phyloP scores from a whole-genome alignment of 53 echinoderm and acorn worm genomes.

The Astropecten irregularis region DNA sequence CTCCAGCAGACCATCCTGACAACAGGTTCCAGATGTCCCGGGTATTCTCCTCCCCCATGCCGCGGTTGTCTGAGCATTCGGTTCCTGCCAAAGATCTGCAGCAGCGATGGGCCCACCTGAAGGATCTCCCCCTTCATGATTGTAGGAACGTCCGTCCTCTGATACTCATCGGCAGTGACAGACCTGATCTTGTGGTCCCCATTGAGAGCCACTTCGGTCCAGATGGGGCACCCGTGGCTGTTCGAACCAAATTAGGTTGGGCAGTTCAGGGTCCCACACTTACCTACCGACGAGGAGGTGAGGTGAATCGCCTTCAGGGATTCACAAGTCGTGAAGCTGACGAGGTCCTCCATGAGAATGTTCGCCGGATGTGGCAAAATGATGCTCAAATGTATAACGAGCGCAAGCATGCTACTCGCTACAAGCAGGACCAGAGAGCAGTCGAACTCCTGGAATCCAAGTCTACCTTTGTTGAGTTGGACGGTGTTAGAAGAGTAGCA shows the following conservation, averaged over 20 bases:
- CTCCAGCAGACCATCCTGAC: not conserved
- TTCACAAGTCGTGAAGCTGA: not conserved
- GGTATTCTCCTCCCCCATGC: not conserved
- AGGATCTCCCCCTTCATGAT: not conserved
- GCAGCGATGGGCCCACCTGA: not conserved
- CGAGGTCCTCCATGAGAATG: not conserved
- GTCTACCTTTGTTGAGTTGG: not conserved
- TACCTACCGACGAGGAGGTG: not conserved
- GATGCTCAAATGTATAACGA: not conserved
- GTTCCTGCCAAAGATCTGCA: not conserved
- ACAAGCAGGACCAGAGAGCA: slow-evolving; percentile 12
- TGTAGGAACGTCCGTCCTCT: not conserved
- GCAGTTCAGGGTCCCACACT: not conserved
- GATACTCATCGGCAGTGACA: not conserved
- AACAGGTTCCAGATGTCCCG: not conserved
- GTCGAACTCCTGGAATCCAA: slow-evolving; percentile 14
- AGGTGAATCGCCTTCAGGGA: not conserved
- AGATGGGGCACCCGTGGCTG: not conserved
- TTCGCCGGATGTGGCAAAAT: not conserved
- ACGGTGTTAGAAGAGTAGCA: not conserved
- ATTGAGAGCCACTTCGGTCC: not conserved
- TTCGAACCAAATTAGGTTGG: slow-evolving; percentile 1
- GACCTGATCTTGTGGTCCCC: not conserved
- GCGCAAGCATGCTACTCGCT: slow-evolving; percentile 5
- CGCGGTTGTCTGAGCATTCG: not conserved